Conservation (phyloP, 2,797 vertebrate genomes). For the Streptopelia turtur region DNA sequence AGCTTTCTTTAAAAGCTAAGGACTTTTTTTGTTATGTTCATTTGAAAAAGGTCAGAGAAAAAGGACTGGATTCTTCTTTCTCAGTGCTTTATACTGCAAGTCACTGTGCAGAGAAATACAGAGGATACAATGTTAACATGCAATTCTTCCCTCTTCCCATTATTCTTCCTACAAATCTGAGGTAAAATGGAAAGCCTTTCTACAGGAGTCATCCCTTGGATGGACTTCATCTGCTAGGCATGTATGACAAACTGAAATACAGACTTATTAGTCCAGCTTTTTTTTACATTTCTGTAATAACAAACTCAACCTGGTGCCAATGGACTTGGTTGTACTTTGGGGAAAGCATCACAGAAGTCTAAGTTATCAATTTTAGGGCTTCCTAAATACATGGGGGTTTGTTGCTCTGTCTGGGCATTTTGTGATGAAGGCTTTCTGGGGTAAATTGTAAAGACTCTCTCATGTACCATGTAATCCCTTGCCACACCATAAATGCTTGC, state of each 20-base stretch:
- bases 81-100: not conserved
- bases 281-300: not conserved
- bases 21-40: not conserved
- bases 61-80: not conserved
- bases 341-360: not conserved
- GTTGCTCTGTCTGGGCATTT: not conserved
- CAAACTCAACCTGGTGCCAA: not conserved
- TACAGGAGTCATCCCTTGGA: not conserved
- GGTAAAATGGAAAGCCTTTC: not conserved
- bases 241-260: not conserved
- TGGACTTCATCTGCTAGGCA: not conserved
- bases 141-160: not conserved
- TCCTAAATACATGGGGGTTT: not conserved
- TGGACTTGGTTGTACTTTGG: not conserved
- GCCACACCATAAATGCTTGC: not conserved
- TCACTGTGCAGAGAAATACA: not conserved
- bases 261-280: not conserved
- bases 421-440: not conserved
- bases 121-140: not conserved
- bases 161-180: not conserved
- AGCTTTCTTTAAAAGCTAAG: not conserved
- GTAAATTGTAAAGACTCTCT: not conserved
- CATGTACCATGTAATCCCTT: rapidly evolving
- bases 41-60: not conserved
- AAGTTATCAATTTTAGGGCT: not conserved